These are phyloP conservation scores for Macrotis lagotis DNA, from an alignment of 2,113 vertebrate species.

Conservation along the genomic window DNA sequence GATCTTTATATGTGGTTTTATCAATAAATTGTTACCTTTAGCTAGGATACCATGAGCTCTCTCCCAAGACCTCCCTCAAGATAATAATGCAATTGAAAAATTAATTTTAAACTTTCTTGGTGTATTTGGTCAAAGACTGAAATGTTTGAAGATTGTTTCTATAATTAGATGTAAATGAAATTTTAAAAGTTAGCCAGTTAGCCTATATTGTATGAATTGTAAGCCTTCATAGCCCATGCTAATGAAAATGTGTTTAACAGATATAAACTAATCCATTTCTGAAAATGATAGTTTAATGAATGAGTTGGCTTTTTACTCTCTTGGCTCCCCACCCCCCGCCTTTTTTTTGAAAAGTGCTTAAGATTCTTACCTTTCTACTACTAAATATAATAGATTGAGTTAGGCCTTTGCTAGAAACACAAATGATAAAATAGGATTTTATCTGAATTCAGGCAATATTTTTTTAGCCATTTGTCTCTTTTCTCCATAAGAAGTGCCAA, in stretches of 20 bases:
- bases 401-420: conserved; percentile 25
- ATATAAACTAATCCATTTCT: conserved; percentile 14
- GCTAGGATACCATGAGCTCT: conserved; percentile 77
- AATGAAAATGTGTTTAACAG: conserved; percentile 54
- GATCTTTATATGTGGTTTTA: not conserved
- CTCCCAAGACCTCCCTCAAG: conserved; percentile 76
- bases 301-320: conserved; percentile 45
- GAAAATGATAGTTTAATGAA: conserved; percentile 31
- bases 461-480: not conserved
- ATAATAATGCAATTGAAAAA: conserved; percentile 78
- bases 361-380: conserved; percentile 25
- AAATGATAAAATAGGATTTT: conserved; percentile 27
- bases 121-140: conserved; percentile 78
- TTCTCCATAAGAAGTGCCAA: not conserved
- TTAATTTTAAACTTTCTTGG: conserved; percentile 82
- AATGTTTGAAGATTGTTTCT: conserved; percentile 82
- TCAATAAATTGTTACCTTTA: conserved; percentile 85
- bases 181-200: conserved; percentile 73
- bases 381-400: not conserved
- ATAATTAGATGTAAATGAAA: conserved; percentile 75
- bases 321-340: not conserved
- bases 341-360: not conserved
- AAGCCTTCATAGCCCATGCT: conserved; percentile 62
- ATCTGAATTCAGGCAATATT: conserved; percentile 17
- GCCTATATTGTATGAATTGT: conserved; percentile 53